Base-by-base conservation (phyloP, 2,797 vertebrate genomes). In the Cetoscarus ocellatus region DNA sequence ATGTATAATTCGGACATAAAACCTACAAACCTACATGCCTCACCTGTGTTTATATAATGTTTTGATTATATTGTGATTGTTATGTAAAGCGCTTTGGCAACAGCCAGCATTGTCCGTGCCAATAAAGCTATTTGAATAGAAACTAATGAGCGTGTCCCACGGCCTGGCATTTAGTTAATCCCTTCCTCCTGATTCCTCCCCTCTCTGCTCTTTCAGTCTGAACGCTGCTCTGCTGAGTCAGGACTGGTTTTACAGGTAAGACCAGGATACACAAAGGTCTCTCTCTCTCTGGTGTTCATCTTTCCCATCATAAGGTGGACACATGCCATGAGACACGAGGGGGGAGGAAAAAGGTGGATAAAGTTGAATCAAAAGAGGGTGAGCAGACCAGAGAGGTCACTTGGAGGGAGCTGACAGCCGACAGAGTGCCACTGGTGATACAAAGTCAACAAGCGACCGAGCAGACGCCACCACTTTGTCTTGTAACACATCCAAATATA, bases 171-270 rank as follows among this genome's bases (percentile, higher is more conserved):
- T 72, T 61, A 17, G 52, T 39, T 73, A 73, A 89, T 73, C 51
- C 62, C 61, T 78, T 70, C 47, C 49, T 19, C 50, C 40, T 42
- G 15, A 73, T 61, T 75, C 81, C 77, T 72, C 66, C 68, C 57
- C 17, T 73, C 54, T 71, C 55, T 64, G 42, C 70, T 80, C 34
- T 67, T 75, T 58, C 36, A 76, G 63, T 67, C 11, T 78, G 7
- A 67, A 77, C 18, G 61, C 38, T 63, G 47, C 19, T 54, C 34
- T 73, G 68, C 63, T 74, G 35, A 56, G 70, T 76, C 56, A 50
- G 57, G 74, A 90, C 88, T 80, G 77, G 87, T 91, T 90, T 49
- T 49, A 90, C 91, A 82, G 83, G 87, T 86, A 69, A 27, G 44
- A 73, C 87, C 8, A 75, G 73, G 62, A 75, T 27, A 45, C 15